Conservation (phyloP, 2,797 vertebrate genomes). For the Fistularia tabacaria region DNA sequence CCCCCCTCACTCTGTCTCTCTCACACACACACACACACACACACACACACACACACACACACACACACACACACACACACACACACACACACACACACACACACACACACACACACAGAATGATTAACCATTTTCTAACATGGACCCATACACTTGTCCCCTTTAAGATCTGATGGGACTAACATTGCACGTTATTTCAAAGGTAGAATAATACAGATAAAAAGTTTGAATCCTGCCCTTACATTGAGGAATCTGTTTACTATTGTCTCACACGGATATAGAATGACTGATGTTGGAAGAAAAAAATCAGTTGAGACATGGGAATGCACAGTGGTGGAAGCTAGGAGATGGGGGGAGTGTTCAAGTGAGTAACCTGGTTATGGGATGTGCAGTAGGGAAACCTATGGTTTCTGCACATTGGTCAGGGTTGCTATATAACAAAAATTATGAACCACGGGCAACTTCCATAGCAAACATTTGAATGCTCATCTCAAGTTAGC, state of each 20-base stretch:
- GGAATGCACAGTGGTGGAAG: slow-evolving; percentile 45
- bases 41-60: slow-evolving; percentile 14
- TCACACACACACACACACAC: slow-evolving; percentile 19
- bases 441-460: slow-evolving; percentile 30
- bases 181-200: too few relatives aligned
- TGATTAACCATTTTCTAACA: slow-evolving; percentile 51
- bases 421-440: slow-evolving; percentile 6
- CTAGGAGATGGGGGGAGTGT: slow-evolving; percentile 42
- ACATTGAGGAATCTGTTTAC: slow-evolving; percentile 28
- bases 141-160: slow-evolving; percentile 35
- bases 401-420: slow-evolving; percentile 7
- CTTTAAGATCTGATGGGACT: slow-evolving; percentile 20
- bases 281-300: slow-evolving; percentile 28
- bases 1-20: slow-evolving; percentile 24
- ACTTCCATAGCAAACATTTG: too few relatives aligned
- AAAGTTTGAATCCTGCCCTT: slow-evolving; percentile 29
- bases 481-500: too few relatives aligned
- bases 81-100: slow-evolving; percentile 36
- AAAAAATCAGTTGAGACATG: slow-evolving; percentile 21
- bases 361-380: slow-evolving; percentile 67
- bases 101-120: slow-evolving; percentile 25
- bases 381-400: slow-evolving; percentile 22
- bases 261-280: slow-evolving; percentile 29
- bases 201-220: slow-evolving; percentile 29
- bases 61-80: slow-evolving; percentile 45